A percentile compares a stretch with the other conserved stretches of the same genome.
These are phyloP conservation scores for Sander lucioperca DNA, from an alignment of 2,113 vertebrate genomes.

Conservation along the genomic window DNA sequence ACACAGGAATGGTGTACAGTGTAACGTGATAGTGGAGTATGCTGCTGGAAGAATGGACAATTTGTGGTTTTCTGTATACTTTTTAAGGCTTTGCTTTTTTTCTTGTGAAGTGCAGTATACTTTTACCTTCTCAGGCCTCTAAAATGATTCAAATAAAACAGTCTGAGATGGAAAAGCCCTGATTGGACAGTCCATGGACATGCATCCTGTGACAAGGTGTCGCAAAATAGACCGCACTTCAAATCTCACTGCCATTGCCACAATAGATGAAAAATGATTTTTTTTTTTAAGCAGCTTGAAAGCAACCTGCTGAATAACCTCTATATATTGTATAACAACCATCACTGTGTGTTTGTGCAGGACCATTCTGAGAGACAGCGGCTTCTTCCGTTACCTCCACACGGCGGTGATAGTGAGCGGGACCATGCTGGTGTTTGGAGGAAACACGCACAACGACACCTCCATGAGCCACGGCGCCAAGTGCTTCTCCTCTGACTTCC, in stretches of 20 bases:
- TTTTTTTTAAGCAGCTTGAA: neutral
- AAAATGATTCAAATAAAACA: too few relatives aligned
- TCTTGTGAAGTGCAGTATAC: too few relatives aligned
- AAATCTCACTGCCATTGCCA: neutral
- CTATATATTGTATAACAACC: neutral
- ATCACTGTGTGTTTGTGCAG: conserved; percentile 73
- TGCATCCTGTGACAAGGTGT: too few relatives aligned
- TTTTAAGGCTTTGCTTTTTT: too few relatives aligned
- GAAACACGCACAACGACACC: conserved; percentile 98
- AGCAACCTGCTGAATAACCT: neutral
- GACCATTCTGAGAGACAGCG: conserved; percentile 94
- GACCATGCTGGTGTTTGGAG: conserved; percentile 96
- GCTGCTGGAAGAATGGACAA: too few relatives aligned
- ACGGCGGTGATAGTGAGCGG: conserved; percentile 92
- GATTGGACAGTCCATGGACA: neutral
- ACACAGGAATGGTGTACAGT: too few relatives aligned
- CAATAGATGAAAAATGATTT: too few relatives aligned
- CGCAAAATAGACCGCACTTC: too few relatives aligned
- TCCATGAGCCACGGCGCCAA: conserved; percentile 98
- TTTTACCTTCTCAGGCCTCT: too few relatives aligned
- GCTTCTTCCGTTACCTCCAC: conserved; percentile 96
- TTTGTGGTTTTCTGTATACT: too few relatives aligned
- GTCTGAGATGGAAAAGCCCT: too few relatives aligned
- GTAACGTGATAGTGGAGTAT: too few relatives aligned
- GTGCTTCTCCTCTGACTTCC: conserved; percentile 98